phyloP scores from a whole-genome alignment of 2,797 vertebrate species.

The Clarias fuscus region DNA sequence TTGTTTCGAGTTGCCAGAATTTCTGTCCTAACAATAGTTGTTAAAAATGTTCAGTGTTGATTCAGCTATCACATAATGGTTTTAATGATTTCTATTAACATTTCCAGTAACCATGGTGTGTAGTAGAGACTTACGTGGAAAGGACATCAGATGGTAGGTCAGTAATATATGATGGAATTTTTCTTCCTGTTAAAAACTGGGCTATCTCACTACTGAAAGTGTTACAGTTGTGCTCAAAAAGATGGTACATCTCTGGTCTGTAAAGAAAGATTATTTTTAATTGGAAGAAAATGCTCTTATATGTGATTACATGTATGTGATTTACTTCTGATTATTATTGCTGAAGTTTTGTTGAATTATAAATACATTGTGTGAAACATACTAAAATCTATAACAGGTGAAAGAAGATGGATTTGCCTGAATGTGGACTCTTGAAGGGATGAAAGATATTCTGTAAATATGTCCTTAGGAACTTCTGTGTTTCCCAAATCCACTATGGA shows the following conservation, averaged over 20 bases:
- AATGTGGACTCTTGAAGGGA: slow-evolving; percentile 88
- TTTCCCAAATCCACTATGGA: slow-evolving; percentile 90
- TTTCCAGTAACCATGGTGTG: neutral
- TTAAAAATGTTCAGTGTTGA: neutral
- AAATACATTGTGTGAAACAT: neutral
- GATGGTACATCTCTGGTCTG: slow-evolving; percentile 89
- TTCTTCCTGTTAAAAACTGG: slow-evolving; percentile 91
- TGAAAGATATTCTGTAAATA: slow-evolving; percentile 94
- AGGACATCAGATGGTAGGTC: slow-evolving; percentile 96
- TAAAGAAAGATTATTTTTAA: neutral
- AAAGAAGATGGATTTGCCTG: slow-evolving; percentile 63
- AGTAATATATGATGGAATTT: slow-evolving; percentile 96
- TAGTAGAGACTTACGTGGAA: slow-evolving; percentile 86
- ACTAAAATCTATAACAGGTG: neutral
- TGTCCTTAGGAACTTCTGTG: slow-evolving; percentile 94
- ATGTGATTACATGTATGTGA: neutral
- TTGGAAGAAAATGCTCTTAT: neutral
- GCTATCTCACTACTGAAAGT: slow-evolving; percentile 96
- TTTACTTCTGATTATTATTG: neutral
- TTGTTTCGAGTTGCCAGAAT: neutral
- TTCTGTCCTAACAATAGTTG: neutral
- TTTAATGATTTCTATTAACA: neutral
- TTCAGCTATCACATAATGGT: neutral
- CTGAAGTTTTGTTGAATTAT: neutral
- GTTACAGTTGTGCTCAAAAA: slow-evolving; percentile 99